Base-by-base conservation (phyloP, 1,140 invertebrate species). In the Hirudo medicinalis region DNA sequence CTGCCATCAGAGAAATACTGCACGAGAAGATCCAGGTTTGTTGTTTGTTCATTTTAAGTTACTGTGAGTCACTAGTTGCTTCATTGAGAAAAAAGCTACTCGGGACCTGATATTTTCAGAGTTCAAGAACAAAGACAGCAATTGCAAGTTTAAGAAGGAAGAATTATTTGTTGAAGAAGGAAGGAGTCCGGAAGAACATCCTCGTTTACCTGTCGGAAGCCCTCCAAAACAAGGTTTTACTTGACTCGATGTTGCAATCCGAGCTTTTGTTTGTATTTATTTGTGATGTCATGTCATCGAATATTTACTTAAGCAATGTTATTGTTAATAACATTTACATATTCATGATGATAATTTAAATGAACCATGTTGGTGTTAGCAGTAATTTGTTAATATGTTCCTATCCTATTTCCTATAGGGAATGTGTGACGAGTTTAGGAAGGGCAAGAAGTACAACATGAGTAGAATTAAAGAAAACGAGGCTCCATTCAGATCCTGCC, bases 81-180 rank as follows among this genome's bases (percentile, higher is more conserved):
- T n/a, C n/a, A n/a, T n/a, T n/a, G n/a, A n/a, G n/a, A n/a, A n/a
- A n/a, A n/a, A n/a, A n/a, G n/a, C n/a, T n/a, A n/a, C n/a, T n/a
- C n/a, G n/a, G n/a, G n/a, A n/a, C n/a, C 11, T 17, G 25, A 17
- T 27, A 17, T 15, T 32, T 69, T 0, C 57, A 73, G 79, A 81
- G 36, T 11, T 86, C 85, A 15, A 77, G 81, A 32, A 87, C 89
- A 75, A 90, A 90, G 79, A 89, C 89, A 0, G 87, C 87, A n/a
- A n/a, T n/a, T n/a, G 0, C 77, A 83, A 67, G 87, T 79, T 86
- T 88, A 72, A 79, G 89, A 11, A 80, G 89, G 25, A 79, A 88
- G 3, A 76, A 84, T 11, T 87, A 87, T 75, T 85, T 88, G 81
- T 77, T 87, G 78, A 86, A 86, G 75, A 85, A 86, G 71, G 80